Base-by-base conservation (phyloP, 2,113 vertebrate genomes). In the Dissostichus mawsoni region DNA sequence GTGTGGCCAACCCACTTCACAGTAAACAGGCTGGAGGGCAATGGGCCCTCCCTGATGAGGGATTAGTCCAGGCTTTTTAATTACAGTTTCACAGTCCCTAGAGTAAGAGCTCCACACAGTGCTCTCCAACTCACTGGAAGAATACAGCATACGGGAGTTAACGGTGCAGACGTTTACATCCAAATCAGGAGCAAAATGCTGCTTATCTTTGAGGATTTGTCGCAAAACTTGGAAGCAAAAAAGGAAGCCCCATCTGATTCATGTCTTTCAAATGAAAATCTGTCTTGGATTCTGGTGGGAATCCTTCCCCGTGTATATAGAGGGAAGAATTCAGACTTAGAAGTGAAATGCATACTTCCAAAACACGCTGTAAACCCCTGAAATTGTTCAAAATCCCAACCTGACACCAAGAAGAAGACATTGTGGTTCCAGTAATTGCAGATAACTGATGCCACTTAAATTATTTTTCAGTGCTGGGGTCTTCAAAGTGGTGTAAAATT, bases 31-130 rank as follows among this genome's bases (percentile, higher is more conserved):
- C 83, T 80, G 84, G 82, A 85, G 87, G 89, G 87, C 87, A 82
- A 45, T 63, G 80, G 84, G 88, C 78, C 84, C 63, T 76, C 87
- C 78, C 74, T 86, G 76, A 86, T 88, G 84, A 78, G 63, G 87
- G 90, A 93, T 94, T 93, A 93, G 79, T 80, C 51, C 61, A 64
- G 61, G 76, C 85, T 87, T 92, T 88, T 90, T 92, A 92, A 94
- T 93, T 92, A 92, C 86, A 84, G 83, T 80, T 84, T 71, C 78
- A 57, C 62, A 71, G 80, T 88, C 83, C 80, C 87, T 41, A 48
- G 88, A 87, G 87, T 69, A 62, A 61, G 78, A 71, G 83, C 86
- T 85, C 68, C 76, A 80, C 64, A 58, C 78, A 68, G 79, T 11
- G 10, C 79, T 65, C 57, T n/a, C 57, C 53, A 56, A 77, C 75